phyloP scores from a whole-genome alignment of 2,888 invertebrate genomes.

The Eupithecia dodoneata region DNA sequence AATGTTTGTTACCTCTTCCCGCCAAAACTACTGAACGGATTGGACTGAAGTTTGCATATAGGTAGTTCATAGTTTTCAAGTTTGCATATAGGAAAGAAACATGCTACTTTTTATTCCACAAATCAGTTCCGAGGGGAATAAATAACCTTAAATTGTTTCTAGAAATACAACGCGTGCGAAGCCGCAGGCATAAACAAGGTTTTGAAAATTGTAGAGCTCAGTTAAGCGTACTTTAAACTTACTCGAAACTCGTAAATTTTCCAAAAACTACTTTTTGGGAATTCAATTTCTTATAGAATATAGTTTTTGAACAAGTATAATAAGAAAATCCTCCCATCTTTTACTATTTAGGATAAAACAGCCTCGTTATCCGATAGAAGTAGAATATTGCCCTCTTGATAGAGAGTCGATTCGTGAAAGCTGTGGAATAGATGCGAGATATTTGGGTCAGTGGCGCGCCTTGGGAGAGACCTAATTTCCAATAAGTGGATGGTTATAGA shows the following conservation, averaged over 20 bases:
- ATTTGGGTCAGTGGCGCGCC: constrained; percentile 22
- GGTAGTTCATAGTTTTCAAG: too few species aligned
- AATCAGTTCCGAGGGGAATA: too few species aligned
- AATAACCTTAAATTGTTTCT: too few species aligned
- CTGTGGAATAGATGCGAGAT: constrained; percentile 11
- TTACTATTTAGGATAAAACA: not conserved
- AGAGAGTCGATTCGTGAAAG: constrained; percentile 18
- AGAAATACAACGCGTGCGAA: too few species aligned
- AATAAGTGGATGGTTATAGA: constrained; percentile 12
- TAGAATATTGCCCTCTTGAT: constrained; percentile 12
- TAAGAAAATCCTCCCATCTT: not conserved
- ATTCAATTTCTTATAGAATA: too few species aligned
- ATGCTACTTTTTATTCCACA: too few species aligned
- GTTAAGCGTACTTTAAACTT: not conserved
- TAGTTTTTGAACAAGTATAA: not conserved
- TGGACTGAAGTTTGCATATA: too few species aligned
- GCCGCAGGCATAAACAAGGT: too few species aligned
- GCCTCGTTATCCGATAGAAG: not conserved
- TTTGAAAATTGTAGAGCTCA: not conserved
- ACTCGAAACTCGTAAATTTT: not conserved
- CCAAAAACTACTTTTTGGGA: not conserved
- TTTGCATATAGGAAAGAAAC: too few species aligned
- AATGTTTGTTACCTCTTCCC: too few species aligned
- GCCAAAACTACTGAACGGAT: too few species aligned
- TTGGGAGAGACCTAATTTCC: constrained; percentile 22